Conservation (phyloP, 2,888 invertebrate species). For the Phyllotreta striolata region DNA sequence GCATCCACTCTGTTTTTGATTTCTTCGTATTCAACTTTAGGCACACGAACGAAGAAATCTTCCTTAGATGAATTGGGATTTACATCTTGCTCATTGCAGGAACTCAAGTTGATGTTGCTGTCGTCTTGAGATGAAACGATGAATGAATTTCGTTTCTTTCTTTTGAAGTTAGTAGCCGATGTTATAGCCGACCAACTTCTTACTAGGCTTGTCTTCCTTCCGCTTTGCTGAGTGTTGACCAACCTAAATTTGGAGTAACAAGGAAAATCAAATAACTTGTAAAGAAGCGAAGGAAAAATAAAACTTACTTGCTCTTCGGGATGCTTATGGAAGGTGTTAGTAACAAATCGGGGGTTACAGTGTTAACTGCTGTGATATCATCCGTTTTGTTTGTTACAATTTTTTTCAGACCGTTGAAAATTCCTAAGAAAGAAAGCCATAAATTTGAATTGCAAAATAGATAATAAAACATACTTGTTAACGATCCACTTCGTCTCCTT, state of each 20-base stretch:
- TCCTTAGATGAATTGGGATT: slow-evolving; percentile 40
- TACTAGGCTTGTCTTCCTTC: slow-evolving; percentile 56
- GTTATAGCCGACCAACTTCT: slow-evolving; percentile 67
- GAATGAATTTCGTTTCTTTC: slow-evolving; percentile 54
- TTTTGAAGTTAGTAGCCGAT: slow-evolving; percentile 55
- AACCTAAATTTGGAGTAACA: background rate
- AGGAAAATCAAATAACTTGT: background rate
- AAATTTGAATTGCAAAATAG: slow-evolving; percentile 6
- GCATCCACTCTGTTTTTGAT: slow-evolving; percentile 78
- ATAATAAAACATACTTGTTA: slow-evolving; percentile 71
- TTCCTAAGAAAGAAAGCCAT: slow-evolving; percentile 65
- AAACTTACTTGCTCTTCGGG: slow-evolving; percentile 72
- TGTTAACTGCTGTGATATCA: slow-evolving; percentile 50
- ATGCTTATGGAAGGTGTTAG: slow-evolving; percentile 69
- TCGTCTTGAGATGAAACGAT: slow-evolving; percentile 51
- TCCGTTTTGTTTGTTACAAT: slow-evolving; percentile 75
- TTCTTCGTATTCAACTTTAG: slow-evolving; percentile 79
- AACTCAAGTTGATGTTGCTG: slow-evolving; percentile 4
- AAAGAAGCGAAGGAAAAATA: background rate
- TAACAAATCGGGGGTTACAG: slow-evolving; percentile 56
- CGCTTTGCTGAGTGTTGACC: background rate
- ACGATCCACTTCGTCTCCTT: slow-evolving; percentile 85
- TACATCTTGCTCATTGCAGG: too few relatives aligned
- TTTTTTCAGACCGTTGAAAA: slow-evolving; percentile 79
- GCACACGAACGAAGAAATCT: slow-evolving; percentile 72